A percentile compares a stretch with the other conserved stretches of the same genome.
Evolutionary conservation across 1,140 invertebrate genomes (phyloP).

Genomic region (Ephestia elutella): DNA sequence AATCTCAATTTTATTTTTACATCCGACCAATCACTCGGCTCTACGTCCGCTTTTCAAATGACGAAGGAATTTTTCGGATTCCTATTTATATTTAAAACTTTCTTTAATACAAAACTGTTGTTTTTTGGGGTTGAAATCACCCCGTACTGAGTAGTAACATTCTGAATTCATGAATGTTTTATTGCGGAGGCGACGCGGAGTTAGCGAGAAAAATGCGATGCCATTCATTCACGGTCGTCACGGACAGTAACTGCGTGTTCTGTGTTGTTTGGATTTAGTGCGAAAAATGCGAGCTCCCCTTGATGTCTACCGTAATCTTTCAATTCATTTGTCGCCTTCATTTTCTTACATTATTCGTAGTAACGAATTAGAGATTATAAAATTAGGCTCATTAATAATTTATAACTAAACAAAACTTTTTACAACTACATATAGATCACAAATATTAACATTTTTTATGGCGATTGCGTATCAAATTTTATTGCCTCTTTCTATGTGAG

Average conservation of each 20-base stretch:
- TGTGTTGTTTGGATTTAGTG: conserved; percentile 37
- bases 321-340: conserved; percentile 1
- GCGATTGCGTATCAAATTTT: conserved; percentile 1
- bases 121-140: not conserved
- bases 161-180: conserved; percentile 64
- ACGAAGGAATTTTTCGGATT: not conserved
- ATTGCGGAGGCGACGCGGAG: conserved; percentile 52
- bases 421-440: too few species aligned
- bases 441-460: not conserved
- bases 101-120: not conserved
- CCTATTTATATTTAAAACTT: conserved; percentile 2
- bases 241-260: conserved; percentile 62
- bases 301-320: not conserved
- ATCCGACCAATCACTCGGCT: not conserved
- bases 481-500: conserved; percentile 14
- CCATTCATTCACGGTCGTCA: conserved; percentile 65
- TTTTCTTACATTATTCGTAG: not conserved
- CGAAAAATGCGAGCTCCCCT: conserved; percentile 8
- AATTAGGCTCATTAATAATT: not conserved
- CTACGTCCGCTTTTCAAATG: not conserved
- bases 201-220: conserved; percentile 63
- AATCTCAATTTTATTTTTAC: conserved; percentile 10
- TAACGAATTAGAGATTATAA: too few species aligned
- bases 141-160: conserved; percentile 38
- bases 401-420: not conserved